Conservation (phyloP, 2,888 invertebrate species). For the Habroteleia sp. region DNA sequence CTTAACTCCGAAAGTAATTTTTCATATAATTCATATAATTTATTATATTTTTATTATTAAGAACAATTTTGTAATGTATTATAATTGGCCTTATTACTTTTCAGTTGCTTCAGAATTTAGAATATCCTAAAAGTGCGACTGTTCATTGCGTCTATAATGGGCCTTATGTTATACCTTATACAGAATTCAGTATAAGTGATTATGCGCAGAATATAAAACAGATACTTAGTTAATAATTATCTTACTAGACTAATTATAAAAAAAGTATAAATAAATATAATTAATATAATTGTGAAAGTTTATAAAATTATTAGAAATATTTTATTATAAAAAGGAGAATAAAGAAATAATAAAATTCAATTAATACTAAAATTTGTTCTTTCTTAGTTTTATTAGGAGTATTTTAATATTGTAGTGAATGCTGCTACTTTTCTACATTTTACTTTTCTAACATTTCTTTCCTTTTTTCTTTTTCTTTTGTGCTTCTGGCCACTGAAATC, state of each 20-base stretch:
- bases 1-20: slow-evolving; percentile 96
- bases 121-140: slow-evolving; percentile 86
- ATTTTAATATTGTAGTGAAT: too few relatives aligned
- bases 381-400: too few relatives aligned
- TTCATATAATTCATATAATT: too few relatives aligned
- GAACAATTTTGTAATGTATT: too few relatives aligned
- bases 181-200: slow-evolving; percentile 79
- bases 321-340: background rate
- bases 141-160: slow-evolving; percentile 92
- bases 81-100: too few relatives aligned
- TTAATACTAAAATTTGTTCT: too few relatives aligned
- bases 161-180: slow-evolving; percentile 79
- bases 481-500: slow-evolving; percentile 94
- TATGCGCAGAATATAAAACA: slow-evolving; percentile 64
- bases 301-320: background rate
- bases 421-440: too few relatives aligned
- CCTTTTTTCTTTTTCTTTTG: slow-evolving; percentile 94
- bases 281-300: too few relatives aligned
- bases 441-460: slow-evolving; percentile 80
- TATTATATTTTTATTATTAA: too few relatives aligned
- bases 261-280: background rate
- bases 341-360: too few relatives aligned
- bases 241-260: too few relatives aligned
- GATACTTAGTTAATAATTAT: slow-evolving; percentile 13
- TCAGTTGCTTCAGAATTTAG: slow-evolving; percentile 87